Evolutionary conservation across 1,140 invertebrate genomes (phyloP).

Genomic region (Trigoniulus corallinus): DNA sequence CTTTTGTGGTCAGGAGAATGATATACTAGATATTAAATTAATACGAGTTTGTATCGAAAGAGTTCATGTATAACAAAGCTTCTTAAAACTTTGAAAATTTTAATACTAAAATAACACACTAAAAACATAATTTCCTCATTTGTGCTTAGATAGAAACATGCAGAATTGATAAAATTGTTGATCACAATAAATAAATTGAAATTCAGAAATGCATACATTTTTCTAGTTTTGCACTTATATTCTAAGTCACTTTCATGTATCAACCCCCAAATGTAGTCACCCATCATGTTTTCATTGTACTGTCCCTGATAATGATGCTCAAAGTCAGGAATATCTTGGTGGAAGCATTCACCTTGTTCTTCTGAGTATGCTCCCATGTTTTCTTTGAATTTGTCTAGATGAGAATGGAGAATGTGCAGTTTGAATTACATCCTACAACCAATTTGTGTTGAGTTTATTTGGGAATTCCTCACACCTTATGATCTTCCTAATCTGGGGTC

Average conservation of each 20-base stretch:
- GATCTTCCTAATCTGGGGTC: too few relatives aligned
- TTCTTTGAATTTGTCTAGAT: constrained; percentile 10
- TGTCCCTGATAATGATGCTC: constrained; percentile 10
- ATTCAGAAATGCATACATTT: constrained; percentile 11
- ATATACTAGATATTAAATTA: constrained; percentile 6
- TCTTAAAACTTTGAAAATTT: background rate
- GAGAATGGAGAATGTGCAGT: constrained; percentile 5
- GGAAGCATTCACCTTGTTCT: constrained; percentile 13
- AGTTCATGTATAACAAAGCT: constrained; percentile 7
- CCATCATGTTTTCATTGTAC: constrained; percentile 9
- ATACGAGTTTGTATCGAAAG: constrained; percentile 5
- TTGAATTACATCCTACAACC: constrained; percentile 9
- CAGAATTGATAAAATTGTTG: too few relatives aligned
- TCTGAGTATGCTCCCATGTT: constrained; percentile 12
- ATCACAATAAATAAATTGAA: background rate
- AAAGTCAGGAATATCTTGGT: constrained; percentile 12
- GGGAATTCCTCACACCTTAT: constrained; percentile 14
- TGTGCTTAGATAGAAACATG: too few relatives aligned
- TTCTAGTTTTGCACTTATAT: constrained; percentile 11
- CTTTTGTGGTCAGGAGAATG: background rate
- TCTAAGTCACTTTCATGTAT: constrained; percentile 12
- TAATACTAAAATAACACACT: too few relatives aligned
- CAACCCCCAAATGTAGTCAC: constrained; percentile 8
- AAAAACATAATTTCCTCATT: too few relatives aligned
- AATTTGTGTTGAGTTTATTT: constrained; percentile 13